A percentile compares a stretch with the other conserved stretches of the same genome.
These are phyloP conservation scores for Erithacus rubecula DNA, from an alignment of 2,797 vertebrate genomes.

Conservation along the genomic window DNA sequence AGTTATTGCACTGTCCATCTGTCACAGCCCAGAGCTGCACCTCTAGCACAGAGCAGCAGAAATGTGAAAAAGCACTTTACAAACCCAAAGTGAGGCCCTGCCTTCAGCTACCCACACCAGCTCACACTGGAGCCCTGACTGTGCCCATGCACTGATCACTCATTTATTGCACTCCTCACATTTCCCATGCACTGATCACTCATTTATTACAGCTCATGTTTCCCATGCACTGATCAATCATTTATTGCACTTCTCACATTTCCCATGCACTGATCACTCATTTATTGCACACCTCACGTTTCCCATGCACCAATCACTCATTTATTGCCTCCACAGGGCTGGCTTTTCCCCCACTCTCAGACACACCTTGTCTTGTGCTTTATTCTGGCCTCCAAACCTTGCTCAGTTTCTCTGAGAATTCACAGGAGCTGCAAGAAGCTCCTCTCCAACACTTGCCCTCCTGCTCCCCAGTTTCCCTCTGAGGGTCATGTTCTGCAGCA, in stretches of 20 bases:
- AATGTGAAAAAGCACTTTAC: background rate
- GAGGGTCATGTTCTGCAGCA: background rate
- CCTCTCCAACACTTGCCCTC: background rate
- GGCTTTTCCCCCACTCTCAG: background rate
- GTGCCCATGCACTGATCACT: background rate
- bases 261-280: no score
- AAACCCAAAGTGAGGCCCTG: background rate
- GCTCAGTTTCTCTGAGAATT: background rate
- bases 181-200: background rate
- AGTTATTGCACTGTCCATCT: background rate
- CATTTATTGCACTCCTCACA: accelerated
- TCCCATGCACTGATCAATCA: no score
- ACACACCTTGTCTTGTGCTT: background rate
- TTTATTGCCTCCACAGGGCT: background rate
- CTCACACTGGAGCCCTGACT: accelerated
- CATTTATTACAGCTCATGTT: background rate
- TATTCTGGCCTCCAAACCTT: background rate
- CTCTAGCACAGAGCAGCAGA: background rate
- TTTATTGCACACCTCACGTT: accelerated
- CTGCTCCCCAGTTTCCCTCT: background rate
- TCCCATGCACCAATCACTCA: background rate
- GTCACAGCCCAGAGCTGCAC: background rate
- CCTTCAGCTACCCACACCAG: background rate
- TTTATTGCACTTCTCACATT: accelerated
- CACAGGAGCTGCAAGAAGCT: background rate